Conservation (phyloP, 2,888 invertebrate species). For the Pecten maximus region DNA sequence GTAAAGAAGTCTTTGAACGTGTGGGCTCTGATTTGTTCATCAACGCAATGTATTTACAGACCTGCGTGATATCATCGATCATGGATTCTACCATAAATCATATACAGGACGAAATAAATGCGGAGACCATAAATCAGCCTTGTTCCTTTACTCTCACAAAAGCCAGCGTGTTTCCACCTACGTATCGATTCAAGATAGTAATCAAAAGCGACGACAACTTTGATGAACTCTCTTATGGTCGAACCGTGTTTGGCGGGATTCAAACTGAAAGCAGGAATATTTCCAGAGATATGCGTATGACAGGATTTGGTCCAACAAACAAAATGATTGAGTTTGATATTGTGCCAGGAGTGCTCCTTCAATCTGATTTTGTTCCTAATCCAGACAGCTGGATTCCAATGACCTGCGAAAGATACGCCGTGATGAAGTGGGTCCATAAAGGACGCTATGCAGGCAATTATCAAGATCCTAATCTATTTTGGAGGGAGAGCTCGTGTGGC, state of each 20-base stretch:
- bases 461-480: constrained; percentile 51
- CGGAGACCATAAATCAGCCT: not conserved
- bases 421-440: constrained; percentile 61
- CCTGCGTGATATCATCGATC: constrained; percentile 36
- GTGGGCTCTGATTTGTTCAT: not conserved
- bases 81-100: constrained; percentile 23
- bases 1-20: constrained; percentile 27
- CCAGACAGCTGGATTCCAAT: constrained; percentile 45
- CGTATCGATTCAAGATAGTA: not conserved
- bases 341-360: constrained; percentile 59
- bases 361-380: constrained; percentile 57
- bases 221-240: not conserved
- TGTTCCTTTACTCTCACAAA: not conserved
- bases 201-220: not conserved
- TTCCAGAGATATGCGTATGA: too few species aligned
- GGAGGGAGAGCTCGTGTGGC: constrained; percentile 61
- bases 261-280: not conserved
- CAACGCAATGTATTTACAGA: constrained; percentile 36
- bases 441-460: constrained; percentile 37
- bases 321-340: constrained; percentile 59
- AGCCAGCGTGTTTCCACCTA: not conserved
- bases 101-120: not conserved
- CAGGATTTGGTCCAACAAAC: constrained; percentile 57
- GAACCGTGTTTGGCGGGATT: not conserved
- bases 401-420: constrained; percentile 57